Percentiles rank a stretch among this genome's conserved stretches.
Conservation (phyloP, 1,140 invertebrate genomes). For the Bombus fervidus region DNA sequence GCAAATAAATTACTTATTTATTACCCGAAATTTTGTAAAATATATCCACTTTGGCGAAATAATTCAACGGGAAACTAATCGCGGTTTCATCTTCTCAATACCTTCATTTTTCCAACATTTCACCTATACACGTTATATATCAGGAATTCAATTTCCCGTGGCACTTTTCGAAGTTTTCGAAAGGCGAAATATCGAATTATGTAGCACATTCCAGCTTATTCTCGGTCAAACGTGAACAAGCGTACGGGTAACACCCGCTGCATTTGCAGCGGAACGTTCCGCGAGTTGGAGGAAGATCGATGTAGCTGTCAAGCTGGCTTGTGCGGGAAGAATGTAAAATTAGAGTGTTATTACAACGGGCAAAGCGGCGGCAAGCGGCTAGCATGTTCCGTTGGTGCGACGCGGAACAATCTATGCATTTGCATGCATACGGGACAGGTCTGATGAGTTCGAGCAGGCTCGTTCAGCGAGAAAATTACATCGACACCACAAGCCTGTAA, state of each 20-base stretch:
- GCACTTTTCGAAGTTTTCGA: conserved; percentile 52
- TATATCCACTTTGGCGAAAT: not conserved
- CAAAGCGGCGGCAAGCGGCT: conserved; percentile 32
- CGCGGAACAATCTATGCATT: conserved; percentile 55
- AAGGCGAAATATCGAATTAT: conserved; percentile 65
- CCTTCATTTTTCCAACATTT: conserved; percentile 62
- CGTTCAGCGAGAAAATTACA: conserved; percentile 41
- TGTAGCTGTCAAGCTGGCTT: conserved; percentile 36
- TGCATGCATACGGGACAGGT: conserved; percentile 50
- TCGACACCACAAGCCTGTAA: conserved; percentile 26
- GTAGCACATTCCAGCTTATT: conserved; percentile 33
- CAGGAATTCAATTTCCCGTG: conserved; percentile 62
- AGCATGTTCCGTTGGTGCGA: not conserved
- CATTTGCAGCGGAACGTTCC: not conserved
- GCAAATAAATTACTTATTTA: not conserved
- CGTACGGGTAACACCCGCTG: too few relatives aligned
- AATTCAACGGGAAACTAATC: not conserved
- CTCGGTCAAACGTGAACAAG: conserved; percentile 3
- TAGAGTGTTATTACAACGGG: conserved; percentile 54
- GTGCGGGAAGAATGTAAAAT: conserved; percentile 59
- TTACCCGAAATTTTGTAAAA: not conserved
- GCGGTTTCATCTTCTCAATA: conserved; percentile 28
- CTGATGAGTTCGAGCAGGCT: conserved; percentile 32
- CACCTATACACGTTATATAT: conserved; percentile 11
- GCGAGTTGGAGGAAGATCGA: conserved; percentile 49